Base-by-base conservation (phyloP, 2,113 vertebrate genomes). In the Seriola dumerili region DNA sequence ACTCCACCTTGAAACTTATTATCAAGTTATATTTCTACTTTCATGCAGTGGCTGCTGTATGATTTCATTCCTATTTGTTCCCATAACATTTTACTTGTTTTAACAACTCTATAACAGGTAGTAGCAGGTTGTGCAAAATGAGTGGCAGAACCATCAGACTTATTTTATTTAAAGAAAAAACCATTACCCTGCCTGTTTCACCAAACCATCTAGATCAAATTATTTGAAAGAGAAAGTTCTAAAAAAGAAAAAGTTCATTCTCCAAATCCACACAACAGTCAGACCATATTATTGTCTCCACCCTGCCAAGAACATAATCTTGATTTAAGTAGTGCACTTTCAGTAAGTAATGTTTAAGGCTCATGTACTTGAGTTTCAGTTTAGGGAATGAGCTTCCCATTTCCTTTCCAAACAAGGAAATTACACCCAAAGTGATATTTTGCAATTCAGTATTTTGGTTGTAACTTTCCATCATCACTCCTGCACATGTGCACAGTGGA, bases 271-370 rank as follows among this genome's bases (percentile, higher is more conserved):
- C 46, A 14, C 5, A 40, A 36, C 67, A 63, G 36, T 42, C 25
- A 46, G 50, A 66, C 48, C 40, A 11, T 54, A 58, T 86, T 1
- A 61, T 66, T 23, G 70, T 61, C 80, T 80, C 62, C 67, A 25
- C 64, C 64, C 69, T 54, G 65, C 29, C 73, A 73, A 63, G 57
- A 54, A 69, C 57, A 73, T 64, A 0, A 77, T 73, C 69, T 52
- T 0, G 4, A 50, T 48, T 46, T 65, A 54, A 72, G 34, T 36
- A 8, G 64, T 2, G 11, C 36, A 29, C 62, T 72, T 54, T 57
- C 34, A 32, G 63, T 29, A 81, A 57, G 64, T 64, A 69, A 82
- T 61, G 70, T 82, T 82, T 76, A 78, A 64, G 57, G 62, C 62
- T 83, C 66, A 57, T 66, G 55, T 48, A 25, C 32, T 59, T 73